These are phyloP conservation scores for Sphecodes monilicornis DNA, from an alignment of 2,888 invertebrate species.

Conservation along the genomic window DNA sequence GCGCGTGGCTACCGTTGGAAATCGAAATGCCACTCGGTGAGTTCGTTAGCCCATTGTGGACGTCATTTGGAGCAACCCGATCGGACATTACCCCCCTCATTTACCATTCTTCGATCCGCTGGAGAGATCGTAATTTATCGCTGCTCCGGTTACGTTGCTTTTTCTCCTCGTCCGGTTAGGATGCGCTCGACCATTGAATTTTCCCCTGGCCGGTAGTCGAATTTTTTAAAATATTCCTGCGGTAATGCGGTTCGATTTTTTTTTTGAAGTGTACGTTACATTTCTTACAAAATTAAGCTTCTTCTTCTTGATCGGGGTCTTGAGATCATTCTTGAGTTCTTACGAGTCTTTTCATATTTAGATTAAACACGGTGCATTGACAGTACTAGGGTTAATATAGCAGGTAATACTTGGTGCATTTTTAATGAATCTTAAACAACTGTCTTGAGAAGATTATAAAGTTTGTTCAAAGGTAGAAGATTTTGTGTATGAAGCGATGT, in stretches of 20 bases:
- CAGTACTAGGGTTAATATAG: not conserved
- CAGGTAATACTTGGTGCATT: not conserved
- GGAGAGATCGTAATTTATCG: conserved; percentile 71
- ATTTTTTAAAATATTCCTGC: not conserved
- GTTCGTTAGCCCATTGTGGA: conserved; percentile 79
- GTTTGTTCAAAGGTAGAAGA: not conserved
- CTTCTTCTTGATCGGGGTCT: not conserved
- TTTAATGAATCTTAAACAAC: not conserved
- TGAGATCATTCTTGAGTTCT: not conserved
- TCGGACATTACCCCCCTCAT: conserved; percentile 57
- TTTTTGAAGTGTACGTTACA: not conserved
- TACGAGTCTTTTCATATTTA: not conserved
- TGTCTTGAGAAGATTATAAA: not conserved
- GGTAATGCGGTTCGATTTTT: conserved; percentile 5
- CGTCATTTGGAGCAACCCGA: conserved; percentile 60
- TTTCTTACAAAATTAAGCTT: conserved; percentile 11
- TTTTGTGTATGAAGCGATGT: not conserved
- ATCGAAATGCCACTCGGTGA: conserved; percentile 74
- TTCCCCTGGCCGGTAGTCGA: conserved; percentile 19
- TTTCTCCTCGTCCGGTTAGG: conserved; percentile 22
- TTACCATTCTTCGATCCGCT: conserved; percentile 61
- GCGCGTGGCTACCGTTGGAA: conserved; percentile 72
- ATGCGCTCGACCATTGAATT: conserved; percentile 39
- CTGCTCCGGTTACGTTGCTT: conserved; percentile 49
- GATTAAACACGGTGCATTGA: not conserved